phyloP scores from a whole-genome alignment of 2,888 invertebrate species.

The Biston betularia region DNA sequence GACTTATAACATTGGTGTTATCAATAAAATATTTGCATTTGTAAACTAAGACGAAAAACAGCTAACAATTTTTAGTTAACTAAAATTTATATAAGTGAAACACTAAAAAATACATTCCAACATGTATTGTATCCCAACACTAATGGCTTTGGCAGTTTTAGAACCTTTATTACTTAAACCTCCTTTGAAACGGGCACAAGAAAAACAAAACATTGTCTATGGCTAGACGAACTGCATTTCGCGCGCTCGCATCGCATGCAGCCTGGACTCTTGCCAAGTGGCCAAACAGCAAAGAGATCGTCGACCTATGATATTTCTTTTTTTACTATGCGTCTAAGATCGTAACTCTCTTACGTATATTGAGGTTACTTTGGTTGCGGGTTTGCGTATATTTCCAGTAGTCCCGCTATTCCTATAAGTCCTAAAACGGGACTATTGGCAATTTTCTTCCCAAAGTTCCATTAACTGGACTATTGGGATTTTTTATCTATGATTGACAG shows the following conservation, averaged over 20 bases:
- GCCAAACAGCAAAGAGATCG: constrained; percentile 64
- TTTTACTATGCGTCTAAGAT: constrained; percentile 55
- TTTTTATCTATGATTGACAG: too few species aligned
- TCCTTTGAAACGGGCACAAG: constrained; percentile 18
- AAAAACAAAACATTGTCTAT: constrained; percentile 58
- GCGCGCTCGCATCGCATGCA: constrained; percentile 53
- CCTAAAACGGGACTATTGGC: too few species aligned
- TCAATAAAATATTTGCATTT: too few species aligned
- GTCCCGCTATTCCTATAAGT: too few species aligned
- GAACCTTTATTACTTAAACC: neutral
- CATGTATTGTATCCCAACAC: neutral
- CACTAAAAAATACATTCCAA: neutral
- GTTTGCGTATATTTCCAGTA: neutral
- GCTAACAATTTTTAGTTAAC: too few species aligned
- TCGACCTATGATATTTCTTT: constrained; percentile 55
- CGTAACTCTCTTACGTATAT: constrained; percentile 1
- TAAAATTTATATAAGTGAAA: neutral
- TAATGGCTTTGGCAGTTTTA: neutral
- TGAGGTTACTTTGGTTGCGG: constrained; percentile 8
- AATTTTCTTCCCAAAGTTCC: too few species aligned
- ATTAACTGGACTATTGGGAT: too few species aligned
- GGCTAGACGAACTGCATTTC: constrained; percentile 57
- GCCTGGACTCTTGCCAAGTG: constrained; percentile 65
- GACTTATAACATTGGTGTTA: too few species aligned
- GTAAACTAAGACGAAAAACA: too few species aligned